phyloP scores from a whole-genome alignment of 2,113 vertebrate species.

The Larimichthys crocea region DNA sequence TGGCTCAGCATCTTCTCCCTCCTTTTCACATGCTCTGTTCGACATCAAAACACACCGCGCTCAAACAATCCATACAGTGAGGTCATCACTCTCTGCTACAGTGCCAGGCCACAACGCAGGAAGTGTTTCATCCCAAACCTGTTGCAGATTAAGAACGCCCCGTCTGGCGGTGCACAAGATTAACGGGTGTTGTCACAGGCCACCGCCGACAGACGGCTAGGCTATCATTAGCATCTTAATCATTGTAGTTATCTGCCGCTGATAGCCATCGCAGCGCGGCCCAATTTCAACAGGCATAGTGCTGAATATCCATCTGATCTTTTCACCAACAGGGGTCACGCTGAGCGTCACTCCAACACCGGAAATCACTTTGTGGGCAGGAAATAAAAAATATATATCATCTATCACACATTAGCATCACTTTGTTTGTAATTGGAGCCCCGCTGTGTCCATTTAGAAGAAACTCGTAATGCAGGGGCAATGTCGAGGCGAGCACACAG shows the following conservation, averaged over 20 bases:
- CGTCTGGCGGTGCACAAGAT: slow-evolving; percentile 16
- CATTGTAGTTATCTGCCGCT: slow-evolving; percentile 34
- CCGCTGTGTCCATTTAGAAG: background rate
- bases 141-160: slow-evolving; percentile 37
- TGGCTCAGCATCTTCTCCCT: slow-evolving; percentile 33
- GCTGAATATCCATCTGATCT: slow-evolving; percentile 23
- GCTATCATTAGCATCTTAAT: slow-evolving; percentile 69
- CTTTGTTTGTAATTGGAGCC: slow-evolving; percentile 19
- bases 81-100: slow-evolving; percentile 9
- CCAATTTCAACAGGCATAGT: slow-evolving; percentile 27
- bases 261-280: slow-evolving; percentile 18
- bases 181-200: slow-evolving; percentile 38
- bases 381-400: slow-evolving; percentile 39
- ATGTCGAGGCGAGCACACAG: slow-evolving; percentile 22
- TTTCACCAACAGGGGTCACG: slow-evolving; percentile 13
- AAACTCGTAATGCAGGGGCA: slow-evolving; percentile 9
- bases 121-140: slow-evolving; percentile 53
- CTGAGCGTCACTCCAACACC: background rate
- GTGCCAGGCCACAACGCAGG: slow-evolving; percentile 22
- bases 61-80: slow-evolving; percentile 30
- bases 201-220: slow-evolving; percentile 47
- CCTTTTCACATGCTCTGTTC: slow-evolving; percentile 5
- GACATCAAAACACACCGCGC: slow-evolving; percentile 19
- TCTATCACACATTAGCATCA: slow-evolving; percentile 4
- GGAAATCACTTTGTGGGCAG: slow-evolving; percentile 34